Evolutionary conservation across 2,888 invertebrate species (phyloP), one percentile per base, ranked within the genome.

Genomic region (Drosophila setosimentum): DNA sequence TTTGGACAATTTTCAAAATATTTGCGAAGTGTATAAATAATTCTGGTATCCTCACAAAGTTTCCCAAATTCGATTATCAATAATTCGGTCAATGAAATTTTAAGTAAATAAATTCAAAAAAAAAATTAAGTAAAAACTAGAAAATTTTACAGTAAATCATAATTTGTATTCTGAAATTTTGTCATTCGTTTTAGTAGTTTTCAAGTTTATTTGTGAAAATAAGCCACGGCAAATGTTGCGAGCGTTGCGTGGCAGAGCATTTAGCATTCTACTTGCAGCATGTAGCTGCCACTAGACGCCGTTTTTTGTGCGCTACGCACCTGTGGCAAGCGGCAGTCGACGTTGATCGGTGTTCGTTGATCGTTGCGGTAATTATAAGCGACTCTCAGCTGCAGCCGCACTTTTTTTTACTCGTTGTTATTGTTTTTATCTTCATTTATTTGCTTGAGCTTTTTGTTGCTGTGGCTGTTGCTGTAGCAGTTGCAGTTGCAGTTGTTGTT

Each of bases 331-430:
- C 74, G 24, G 33, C 37, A 48, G 18, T 63, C 24, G 62, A 58
- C 58, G 77, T 67, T 78, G 78, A 78, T 78, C 78, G 70, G 29
- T 40, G 76, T 64, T 68, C 45, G 62, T 33, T 67, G 78, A 75
- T 78, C 78, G 67, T 45, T 78, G 66, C 51, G 71, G 78, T 68
- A 78, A 78, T 78, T 78, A 78, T 78, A 71, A 75, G 55, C 61
- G 71, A 71, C 77, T 78, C 71, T 70, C 73, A 77, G 73, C 73
- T 64, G 60, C 80, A 69, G 58, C 57, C 48, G 55, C 76, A 68
- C 61, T 68, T 59, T 50, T 50, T 51, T 50, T 42, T 6, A 24
- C 33, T 51, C 16, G n/a, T 40, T 65, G 21, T 42, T 42, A 18
- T 51, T 33, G 37, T 71, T 63, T 40, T 45, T 55, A 8, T 30